These are phyloP conservation scores for Ctenomys sociabilis DNA, from an alignment of 2,113 vertebrate genomes.

Conservation along the genomic window DNA sequence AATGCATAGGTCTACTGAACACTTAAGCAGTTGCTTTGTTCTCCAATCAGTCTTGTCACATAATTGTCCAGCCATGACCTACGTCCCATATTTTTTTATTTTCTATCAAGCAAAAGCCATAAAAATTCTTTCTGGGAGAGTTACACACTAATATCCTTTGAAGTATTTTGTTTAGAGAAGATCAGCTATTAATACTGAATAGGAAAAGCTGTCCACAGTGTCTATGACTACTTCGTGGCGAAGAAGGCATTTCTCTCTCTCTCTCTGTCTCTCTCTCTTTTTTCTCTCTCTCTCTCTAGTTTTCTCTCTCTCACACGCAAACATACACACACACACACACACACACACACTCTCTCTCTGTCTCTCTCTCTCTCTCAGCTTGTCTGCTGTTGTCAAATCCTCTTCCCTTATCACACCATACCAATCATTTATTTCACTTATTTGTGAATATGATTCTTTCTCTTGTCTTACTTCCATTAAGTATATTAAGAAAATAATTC, in stretches of 20 bases:
- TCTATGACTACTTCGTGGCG: background rate
- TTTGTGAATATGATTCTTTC: background rate
- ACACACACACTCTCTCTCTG: too few relatives aligned
- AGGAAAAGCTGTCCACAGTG: too few relatives aligned
- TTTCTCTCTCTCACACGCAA: too few relatives aligned
- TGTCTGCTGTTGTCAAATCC: background rate
- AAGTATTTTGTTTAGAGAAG: background rate
- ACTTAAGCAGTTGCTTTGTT: background rate
- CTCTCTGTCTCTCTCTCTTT: background rate
- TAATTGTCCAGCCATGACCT: background rate
- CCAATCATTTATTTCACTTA: background rate
- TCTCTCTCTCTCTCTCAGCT: background rate
- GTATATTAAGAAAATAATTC: slow-evolving; percentile 14
- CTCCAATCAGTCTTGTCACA: background rate
- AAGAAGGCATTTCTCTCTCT: background rate
- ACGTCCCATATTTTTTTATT: background rate
- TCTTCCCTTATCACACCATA: background rate
- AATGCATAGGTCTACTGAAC: background rate
- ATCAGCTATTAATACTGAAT: background rate
- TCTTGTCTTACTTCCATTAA: background rate
- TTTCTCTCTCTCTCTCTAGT: too few relatives aligned
- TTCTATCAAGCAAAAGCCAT: background rate
- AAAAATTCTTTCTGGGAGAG: background rate
- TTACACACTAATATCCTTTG: background rate
- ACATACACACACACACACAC: too few relatives aligned